Evolutionary conservation across 1,140 invertebrate species (phyloP).

Genomic region (Papilio polyxenes): DNA sequence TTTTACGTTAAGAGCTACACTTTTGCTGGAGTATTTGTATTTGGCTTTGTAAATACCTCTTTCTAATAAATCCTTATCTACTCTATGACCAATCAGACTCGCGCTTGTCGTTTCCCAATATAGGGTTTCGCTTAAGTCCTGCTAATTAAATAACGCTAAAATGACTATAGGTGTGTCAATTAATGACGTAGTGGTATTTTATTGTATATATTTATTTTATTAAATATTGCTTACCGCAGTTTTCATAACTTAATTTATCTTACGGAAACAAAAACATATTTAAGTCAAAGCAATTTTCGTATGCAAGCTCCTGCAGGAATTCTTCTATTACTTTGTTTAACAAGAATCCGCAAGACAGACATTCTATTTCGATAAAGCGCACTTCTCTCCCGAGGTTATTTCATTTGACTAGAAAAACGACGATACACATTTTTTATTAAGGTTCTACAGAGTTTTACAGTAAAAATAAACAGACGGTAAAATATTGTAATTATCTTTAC

Average conservation of each 20-base stretch:
- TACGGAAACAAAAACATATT: neutral
- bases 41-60: neutral
- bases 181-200: no score
- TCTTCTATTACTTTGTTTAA: conserved; percentile 34
- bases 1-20: neutral
- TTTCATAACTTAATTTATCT: neutral
- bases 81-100: no score
- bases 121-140: no score
- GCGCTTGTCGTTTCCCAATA: no score
- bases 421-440: conserved; percentile 30
- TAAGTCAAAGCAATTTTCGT: neutral
- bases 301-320: conserved; percentile 17
- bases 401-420: conserved; percentile 21
- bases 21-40: neutral
- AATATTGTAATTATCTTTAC: no score
- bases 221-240: neutral
- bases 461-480: conserved; percentile 14
- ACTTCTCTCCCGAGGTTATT: conserved; percentile 25
- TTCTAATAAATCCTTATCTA: neutral
- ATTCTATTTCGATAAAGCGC: conserved; percentile 34
- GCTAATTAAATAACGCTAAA: no score
- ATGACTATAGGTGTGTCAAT: no score
- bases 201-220: no score
- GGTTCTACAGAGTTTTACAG: conserved; percentile 15
- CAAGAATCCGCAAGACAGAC: conserved; percentile 20